Percentiles rank a stretch among this genome's conserved stretches.
phyloP scores from a whole-genome alignment of 2,113 vertebrate genomes.

The Cyprinodon tularosa region DNA sequence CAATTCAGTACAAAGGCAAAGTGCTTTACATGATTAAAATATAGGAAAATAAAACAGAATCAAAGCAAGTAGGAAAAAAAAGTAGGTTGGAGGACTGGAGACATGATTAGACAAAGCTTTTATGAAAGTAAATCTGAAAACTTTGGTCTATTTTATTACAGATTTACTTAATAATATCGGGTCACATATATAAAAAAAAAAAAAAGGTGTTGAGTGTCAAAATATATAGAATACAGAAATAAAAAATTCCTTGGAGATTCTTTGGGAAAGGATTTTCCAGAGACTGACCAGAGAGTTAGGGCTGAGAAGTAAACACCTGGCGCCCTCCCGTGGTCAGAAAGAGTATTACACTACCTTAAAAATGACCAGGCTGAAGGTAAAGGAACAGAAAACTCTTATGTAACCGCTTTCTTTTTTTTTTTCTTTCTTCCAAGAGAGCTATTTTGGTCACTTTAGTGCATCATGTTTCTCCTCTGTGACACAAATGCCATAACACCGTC shows the following conservation, averaged over 20 bases:
- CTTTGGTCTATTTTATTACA: no score
- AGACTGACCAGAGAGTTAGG: conserved; percentile 20
- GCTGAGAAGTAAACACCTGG: conserved; percentile 47
- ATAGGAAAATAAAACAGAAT: no score
- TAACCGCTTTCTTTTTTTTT: conserved; percentile 54
- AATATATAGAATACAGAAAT: conserved; percentile 3
- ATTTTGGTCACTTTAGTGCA: conserved; percentile 72
- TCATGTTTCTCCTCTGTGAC: conserved; percentile 56
- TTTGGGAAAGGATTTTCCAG: conserved; percentile 48
- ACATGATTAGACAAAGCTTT: neutral
- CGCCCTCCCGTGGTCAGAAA: conserved; percentile 72
- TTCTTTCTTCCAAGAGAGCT: conserved; percentile 44
- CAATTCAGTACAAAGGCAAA: no score
- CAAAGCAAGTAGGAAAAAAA: no score
- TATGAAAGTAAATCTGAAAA: neutral
- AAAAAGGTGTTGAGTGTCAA: neutral
- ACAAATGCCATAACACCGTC: conserved; percentile 44
- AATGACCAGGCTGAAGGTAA: conserved; percentile 75
- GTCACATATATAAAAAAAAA: neutral
- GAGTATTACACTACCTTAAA: conserved; percentile 18
- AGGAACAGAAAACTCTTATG: conserved; percentile 75
- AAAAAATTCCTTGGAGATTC: conserved; percentile 63
- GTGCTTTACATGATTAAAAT: no score
- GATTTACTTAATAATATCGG: neutral
- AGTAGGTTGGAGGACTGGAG: neutral